phyloP scores from a whole-genome alignment of 2,113 vertebrate species.

The Cryptomyrus ogoouensis region DNA sequence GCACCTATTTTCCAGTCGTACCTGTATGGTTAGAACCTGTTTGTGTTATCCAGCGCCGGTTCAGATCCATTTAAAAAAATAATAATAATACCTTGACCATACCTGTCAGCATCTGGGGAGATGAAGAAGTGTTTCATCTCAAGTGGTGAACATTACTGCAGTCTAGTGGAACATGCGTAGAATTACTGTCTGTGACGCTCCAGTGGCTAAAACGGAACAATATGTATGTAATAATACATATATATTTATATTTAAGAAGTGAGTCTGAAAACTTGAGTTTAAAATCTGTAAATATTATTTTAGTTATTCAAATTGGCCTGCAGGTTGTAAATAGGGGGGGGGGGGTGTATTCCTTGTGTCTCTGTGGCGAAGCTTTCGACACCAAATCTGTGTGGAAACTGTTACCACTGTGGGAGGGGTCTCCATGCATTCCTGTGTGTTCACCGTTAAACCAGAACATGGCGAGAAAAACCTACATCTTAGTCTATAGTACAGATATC shows the following conservation, averaged over 20 bases:
- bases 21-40: conserved; percentile 8
- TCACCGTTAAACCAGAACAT: conserved; percentile 36
- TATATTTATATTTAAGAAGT: conserved; percentile 54
- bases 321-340: conserved; percentile 34
- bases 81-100: conserved; percentile 24
- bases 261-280: conserved; percentile 47
- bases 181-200: conserved; percentile 36
- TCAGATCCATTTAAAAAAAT: conserved; percentile 20
- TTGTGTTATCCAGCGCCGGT: conserved; percentile 39
- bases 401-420: conserved; percentile 27
- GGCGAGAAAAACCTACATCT: conserved; percentile 46
- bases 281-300: conserved; percentile 61
- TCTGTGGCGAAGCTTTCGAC: conserved; percentile 41
- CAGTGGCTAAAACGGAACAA: conserved; percentile 31
- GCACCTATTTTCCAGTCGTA: conserved; percentile 28
- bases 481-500: conserved; percentile 23
- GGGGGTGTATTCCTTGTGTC: conserved; percentile 40
- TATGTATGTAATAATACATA: conserved; percentile 55
- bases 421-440: conserved; percentile 46
- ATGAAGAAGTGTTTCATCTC: conserved; percentile 27
- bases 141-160: conserved; percentile 31
- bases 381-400: conserved; percentile 34
- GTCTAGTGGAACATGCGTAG: conserved; percentile 29
- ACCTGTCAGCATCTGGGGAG: conserved; percentile 42
- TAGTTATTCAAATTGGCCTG: conserved; percentile 50